Percentiles rank a stretch among this genome's conserved stretches.
Evolutionary conservation across 2,113 vertebrate genomes (phyloP).

Genomic region (Polyodon spathula): DNA sequence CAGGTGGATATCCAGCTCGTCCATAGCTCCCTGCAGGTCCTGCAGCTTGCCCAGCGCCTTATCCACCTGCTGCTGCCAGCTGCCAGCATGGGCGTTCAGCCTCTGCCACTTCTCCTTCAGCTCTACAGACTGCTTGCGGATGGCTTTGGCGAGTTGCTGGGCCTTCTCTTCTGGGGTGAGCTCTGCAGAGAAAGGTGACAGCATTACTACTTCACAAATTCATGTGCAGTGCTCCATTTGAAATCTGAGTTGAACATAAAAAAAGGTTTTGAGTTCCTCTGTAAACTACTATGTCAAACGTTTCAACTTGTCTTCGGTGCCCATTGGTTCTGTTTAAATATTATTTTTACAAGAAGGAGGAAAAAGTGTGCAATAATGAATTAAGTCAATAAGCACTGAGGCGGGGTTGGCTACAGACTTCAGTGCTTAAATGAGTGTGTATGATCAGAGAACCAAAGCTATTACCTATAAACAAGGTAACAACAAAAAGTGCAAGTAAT

Average conservation of each 20-base stretch:
- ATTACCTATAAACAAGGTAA: neutral
- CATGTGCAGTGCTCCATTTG: too few relatives aligned
- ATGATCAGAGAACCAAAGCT: neutral
- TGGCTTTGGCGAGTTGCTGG: constrained; percentile 76
- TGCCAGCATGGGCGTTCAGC: constrained; percentile 60
- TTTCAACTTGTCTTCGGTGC: constrained; percentile 2
- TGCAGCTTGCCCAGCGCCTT: constrained; percentile 76
- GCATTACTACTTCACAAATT: too few relatives aligned
- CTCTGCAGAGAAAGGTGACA: constrained; percentile 46
- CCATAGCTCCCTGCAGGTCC: constrained; percentile 87
- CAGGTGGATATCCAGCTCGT: constrained; percentile 78
- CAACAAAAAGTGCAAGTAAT: neutral
- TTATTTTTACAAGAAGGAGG: neutral
- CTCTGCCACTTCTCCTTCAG: constrained; percentile 88
- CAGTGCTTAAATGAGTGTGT: neutral
- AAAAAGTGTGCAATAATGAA: neutral
- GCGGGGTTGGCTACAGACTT: neutral
- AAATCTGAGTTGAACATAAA: too few relatives aligned
- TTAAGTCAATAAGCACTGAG: neutral
- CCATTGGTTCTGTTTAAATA: neutral
- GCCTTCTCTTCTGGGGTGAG: constrained; percentile 85
- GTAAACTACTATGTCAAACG: neutral
- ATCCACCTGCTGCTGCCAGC: constrained; percentile 89
- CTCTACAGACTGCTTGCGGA: constrained; percentile 87
- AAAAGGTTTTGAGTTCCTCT: neutral